Percentiles rank a stretch among this genome's conserved stretches.
phyloP scores from a whole-genome alignment of 2,888 invertebrate genomes.

The Drosophila putrida region DNA sequence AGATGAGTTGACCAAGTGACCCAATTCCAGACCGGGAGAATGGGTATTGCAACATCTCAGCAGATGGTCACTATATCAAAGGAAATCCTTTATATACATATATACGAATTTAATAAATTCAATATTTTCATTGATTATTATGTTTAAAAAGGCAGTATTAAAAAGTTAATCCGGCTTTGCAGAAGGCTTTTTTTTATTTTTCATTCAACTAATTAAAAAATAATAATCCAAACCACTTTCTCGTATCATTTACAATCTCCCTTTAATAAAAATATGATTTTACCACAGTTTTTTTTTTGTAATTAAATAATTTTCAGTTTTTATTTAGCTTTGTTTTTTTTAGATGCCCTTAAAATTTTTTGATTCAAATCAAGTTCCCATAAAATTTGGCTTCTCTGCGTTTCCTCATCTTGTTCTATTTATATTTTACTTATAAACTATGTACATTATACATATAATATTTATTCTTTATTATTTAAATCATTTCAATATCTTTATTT shows the following conservation, averaged over 20 bases:
- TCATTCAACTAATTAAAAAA: constrained; percentile 3
- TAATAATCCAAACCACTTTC: not conserved
- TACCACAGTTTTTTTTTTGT: constrained; percentile 25
- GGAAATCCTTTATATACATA: not conserved
- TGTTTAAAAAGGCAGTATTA: not conserved
- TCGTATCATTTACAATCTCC: not conserved
- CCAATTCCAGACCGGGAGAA: not conserved
- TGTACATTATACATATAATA: constrained; percentile 45
- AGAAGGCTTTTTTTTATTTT: not conserved
- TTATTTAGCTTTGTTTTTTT: constrained; percentile 47
- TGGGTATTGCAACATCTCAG: not conserved
- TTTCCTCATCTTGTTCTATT: constrained; percentile 43
- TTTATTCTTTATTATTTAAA: constrained; percentile 33
- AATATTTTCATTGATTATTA: not conserved
- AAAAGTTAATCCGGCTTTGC: not conserved
- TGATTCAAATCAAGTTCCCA: constrained; percentile 56
- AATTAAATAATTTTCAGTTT: constrained; percentile 56
- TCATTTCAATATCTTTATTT: constrained; percentile 34
- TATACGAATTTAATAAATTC: not conserved
- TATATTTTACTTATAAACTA: constrained; percentile 62
- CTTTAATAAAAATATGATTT: not conserved
- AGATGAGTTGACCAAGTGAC: not conserved
- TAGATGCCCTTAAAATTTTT: constrained; percentile 55
- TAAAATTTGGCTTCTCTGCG: constrained; percentile 46
- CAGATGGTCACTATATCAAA: not conserved